Base-by-base conservation (phyloP, 2,888 invertebrate genomes). In the Agriopis leucophaearia region DNA sequence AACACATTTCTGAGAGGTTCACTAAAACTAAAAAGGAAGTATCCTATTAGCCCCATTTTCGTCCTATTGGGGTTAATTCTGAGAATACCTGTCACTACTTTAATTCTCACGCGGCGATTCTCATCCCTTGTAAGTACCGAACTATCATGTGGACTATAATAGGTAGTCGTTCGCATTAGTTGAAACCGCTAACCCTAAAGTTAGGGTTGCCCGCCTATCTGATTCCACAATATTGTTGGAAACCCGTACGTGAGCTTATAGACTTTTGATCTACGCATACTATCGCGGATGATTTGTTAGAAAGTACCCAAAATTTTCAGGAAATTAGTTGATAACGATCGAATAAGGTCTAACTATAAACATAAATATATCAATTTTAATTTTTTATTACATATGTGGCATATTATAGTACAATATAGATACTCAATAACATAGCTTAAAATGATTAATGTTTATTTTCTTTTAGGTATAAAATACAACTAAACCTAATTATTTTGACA, bases 141-240 rank as follows among this genome's bases (percentile, higher is more conserved):
- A 65, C 59, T 59, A 59, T 27, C 59, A 8, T 10, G 42, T 35
- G 27, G 16, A 42, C 42, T 65, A 51, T 48, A 55, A 66, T 64
- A 60, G 61, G 47, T 55, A 62, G 60, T 35, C 56, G 65, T 69
- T 61, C 58, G 13, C 54, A 57, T 72, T 66, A 72, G 66, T 63
- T 38, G 52, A 65, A 69, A 72, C 69, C 66, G 63, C 67, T 18
- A 60, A 62, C 72, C 68, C 59, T 62, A 63, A 69, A 72, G 67
- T 72, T 69, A 55, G 62, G 69, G 54, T 63, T 62, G 58, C 51
- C 16, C 10, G 10, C 40, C 38, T 65, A 66, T 66, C 56, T 55
- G 67, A 64, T 64, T 48, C 42, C 12, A 18, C 50, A 58, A 68
- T 16, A 55, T n/a, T 44, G 1, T 50, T 0, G 35, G 27, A 38